These are phyloP conservation scores for Melanotaenia boesemani DNA, from an alignment of 2,797 vertebrate genomes.

Conservation along the genomic window DNA sequence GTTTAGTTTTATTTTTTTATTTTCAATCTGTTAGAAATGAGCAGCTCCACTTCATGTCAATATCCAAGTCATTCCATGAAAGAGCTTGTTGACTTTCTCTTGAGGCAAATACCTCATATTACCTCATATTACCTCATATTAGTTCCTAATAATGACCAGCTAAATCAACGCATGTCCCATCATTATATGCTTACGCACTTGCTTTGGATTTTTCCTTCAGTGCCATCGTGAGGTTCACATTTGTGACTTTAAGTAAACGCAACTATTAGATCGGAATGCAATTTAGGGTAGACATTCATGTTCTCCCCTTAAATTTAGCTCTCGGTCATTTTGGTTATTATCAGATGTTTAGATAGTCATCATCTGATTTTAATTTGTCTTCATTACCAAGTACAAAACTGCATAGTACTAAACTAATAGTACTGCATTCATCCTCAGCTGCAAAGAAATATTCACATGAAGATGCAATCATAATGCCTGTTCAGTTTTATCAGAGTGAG, in stretches of 20 bases:
- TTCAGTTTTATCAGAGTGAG: neutral
- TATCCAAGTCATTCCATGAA: neutral
- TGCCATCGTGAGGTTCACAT: neutral
- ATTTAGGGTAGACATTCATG: slow-evolving; percentile 8
- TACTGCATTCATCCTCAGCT: neutral
- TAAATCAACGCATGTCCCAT: neutral
- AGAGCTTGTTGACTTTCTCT: neutral
- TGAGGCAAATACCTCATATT: neutral
- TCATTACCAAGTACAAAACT: neutral
- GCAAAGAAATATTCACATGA: neutral
- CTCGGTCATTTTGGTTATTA: neutral
- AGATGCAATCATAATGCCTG: neutral
- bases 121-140: too few relatives aligned
- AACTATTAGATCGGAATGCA: neutral
- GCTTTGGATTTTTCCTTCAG: neutral
- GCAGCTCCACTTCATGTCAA: neutral
- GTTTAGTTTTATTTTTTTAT: neutral
- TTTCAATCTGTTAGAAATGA: neutral
- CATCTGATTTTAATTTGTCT: slow-evolving; percentile 16
- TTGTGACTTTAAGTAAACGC: slow-evolving; percentile 10
- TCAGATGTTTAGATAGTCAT: neutral
- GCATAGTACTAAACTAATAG: neutral
- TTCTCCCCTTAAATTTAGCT: neutral
- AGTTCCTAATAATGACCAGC: neutral
- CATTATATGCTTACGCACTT: neutral